Evolutionary conservation across 1,140 invertebrate species (phyloP), one percentile per base, ranked within the genome.

Genomic region (Philaenus spumarius): DNA sequence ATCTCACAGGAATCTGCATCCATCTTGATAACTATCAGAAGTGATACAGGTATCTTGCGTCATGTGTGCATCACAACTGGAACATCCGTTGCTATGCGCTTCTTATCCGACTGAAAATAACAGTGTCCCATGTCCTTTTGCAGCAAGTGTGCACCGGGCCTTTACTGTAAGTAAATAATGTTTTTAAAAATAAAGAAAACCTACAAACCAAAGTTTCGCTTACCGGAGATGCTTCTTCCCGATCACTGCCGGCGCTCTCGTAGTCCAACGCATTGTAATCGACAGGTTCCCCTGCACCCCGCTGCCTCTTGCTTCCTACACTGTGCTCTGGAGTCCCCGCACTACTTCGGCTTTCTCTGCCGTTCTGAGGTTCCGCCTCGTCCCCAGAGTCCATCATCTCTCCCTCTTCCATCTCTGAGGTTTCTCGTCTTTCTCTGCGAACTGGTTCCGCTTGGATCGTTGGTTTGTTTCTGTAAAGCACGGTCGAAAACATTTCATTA

Each of bases 191-290:
- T 37, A 37, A 37, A 37, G n/a, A n/a, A 37, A 9, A n/a, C n/a
- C n/a, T n/a, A 37, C 7, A 37, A 37, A 37, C 35, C 35, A 37
- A 9, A 37, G 7, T 6, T 45, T 17, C n/a, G 14, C 52, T 54
- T 40, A 40, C 30, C 20, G 17, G 19, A 45, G 42, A 15, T 4
- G 24, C 34, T 15, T 51, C 48, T 14, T 24, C 48, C 5, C 14
- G 11, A n/a, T 57, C 55, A 6, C 26, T 48, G 12, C 35, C 47
- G 15, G 30, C 46, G 40, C 46, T 62, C 40, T 63, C 61, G 54
- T 63, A 63, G 45, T 61, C 62, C 15, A 64, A 39, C 1, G 63
- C 63, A 54, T 64, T 64, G 42, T 62, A 62, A 19, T 51, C 60
- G 1, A 53, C 53, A 17, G 54, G 54, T 14, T 39, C 37, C 15